phyloP scores from a whole-genome alignment of 2,113 vertebrate species.

The Gymnorhina tibicen region DNA sequence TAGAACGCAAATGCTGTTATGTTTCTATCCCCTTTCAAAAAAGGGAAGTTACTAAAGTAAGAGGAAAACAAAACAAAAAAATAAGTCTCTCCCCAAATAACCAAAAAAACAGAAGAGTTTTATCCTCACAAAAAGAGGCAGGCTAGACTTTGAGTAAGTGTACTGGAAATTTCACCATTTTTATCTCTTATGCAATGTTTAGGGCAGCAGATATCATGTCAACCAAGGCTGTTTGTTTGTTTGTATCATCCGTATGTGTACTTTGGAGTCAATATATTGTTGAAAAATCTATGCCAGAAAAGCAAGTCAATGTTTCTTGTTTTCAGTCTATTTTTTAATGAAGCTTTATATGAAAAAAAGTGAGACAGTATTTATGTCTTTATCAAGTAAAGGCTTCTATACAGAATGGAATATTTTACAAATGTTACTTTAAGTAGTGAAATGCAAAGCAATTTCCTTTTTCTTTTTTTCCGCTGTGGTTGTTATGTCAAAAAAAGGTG shows the following conservation, averaged over 20 bases:
- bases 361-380: not conserved
- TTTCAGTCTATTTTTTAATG: not conserved
- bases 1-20: not conserved
- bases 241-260: not conserved
- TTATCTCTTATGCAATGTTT: not conserved
- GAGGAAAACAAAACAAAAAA: not conserved
- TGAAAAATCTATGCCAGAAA: not conserved
- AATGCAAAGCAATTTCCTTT: conserved; percentile 65
- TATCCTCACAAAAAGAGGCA: not conserved
- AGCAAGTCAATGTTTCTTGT: not conserved
- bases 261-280: not conserved
- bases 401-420: not conserved
- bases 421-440: conserved; percentile 6
- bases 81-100: not conserved
- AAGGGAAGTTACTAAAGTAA: not conserved
- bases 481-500: conserved; percentile 65
- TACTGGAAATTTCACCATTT: not conserved
- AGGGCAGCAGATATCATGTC: not conserved
- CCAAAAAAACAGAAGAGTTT: not conserved
- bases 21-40: not conserved
- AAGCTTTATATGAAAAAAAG: not conserved
- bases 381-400: not conserved
- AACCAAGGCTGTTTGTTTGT: not conserved
- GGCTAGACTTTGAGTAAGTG: not conserved
- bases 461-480: conserved; percentile 38